Evolutionary conservation across 37 sponge, comb jelly and placozoan genomes (phyloP), one percentile per base, ranked within the genome.

Genomic region (Oscarella lobularis): DNA sequence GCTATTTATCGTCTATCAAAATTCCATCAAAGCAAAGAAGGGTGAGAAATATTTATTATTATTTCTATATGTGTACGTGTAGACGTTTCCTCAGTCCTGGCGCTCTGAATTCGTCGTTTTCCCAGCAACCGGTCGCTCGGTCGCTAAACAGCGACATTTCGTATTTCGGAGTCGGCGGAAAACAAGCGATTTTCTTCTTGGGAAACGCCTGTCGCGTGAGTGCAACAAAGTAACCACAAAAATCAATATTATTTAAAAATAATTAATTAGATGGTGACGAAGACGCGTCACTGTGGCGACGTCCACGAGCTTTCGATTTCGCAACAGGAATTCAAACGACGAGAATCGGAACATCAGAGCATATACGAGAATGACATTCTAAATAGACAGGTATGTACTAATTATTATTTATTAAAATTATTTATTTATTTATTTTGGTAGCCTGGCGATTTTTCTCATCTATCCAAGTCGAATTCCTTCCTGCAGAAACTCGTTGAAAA

Each of bases 1-100:
- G 71, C 71, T 20, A 68, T 68, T 34, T 68, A 68, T 14, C 71
- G 71, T n/a, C 29, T 68, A 20, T 68, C 71, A 5, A 68, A 68
- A 34, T 14, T 48, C 20, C 60, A 27, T 27, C 60, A 20, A 20
- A 48, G 20, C 20, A 48, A 48, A 48, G 60, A 20, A 48, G 20
- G 60, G 60, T 48, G 20, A 27, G 9, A 48, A 20, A 48, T 48
- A 48, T n/a, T n/a, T n/a, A n/a, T n/a, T n/a, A n/a, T n/a, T n/a
- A n/a, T n/a, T n/a, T n/a, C n/a, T n/a, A n/a, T n/a, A n/a, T n/a
- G n/a, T n/a, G n/a, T n/a, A n/a, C n/a, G n/a, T n/a, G n/a, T n/a
- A n/a, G n/a, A n/a, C n/a, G n/a, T n/a, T n/a, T n/a, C n/a, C n/a
- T n/a, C n/a, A n/a, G n/a, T n/a, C n/a, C 20, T 48, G 20, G 60